Percentiles rank a stretch among this genome's conserved stretches.
phyloP scores from a whole-genome alignment of 2,113 vertebrate species.

The Mystacornis crossleyi region DNA sequence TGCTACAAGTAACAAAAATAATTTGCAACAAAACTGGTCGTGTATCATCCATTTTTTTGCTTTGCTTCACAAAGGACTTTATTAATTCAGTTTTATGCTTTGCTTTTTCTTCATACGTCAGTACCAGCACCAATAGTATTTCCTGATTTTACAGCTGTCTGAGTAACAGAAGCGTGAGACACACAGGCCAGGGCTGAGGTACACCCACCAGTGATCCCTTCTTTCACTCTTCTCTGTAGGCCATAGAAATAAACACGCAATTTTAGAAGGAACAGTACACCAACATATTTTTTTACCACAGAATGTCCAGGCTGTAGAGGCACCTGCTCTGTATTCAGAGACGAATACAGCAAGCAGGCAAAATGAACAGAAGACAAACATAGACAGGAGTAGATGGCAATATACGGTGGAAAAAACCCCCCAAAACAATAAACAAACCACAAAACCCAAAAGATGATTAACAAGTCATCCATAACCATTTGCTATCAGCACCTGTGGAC shows the following conservation, averaged over 20 bases:
- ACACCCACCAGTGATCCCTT: not conserved
- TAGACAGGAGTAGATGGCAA: accelerated
- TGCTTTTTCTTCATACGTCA: not conserved
- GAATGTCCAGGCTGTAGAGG: not conserved
- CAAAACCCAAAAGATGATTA: not conserved
- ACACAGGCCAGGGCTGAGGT: not conserved
- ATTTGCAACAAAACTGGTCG: not conserved
- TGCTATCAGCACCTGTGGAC: not conserved
- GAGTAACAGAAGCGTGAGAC: not conserved
- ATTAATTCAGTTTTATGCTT: not conserved
- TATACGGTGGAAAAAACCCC: accelerated
- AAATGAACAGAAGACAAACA: not conserved
- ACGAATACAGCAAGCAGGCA: not conserved
- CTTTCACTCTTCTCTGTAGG: not conserved
- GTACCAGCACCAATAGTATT: not conserved
- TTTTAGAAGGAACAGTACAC: not conserved
- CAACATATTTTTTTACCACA: not conserved
- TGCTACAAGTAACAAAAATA: not conserved
- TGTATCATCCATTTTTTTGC: not conserved
- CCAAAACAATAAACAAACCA: not conserved
- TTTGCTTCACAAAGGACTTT: not conserved
- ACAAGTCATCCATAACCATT: not conserved
- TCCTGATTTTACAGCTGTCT: not conserved
- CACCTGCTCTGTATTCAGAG: not conserved
- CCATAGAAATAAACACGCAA: not conserved